phyloP scores from a whole-genome alignment of 1,140 invertebrate genomes.

The Drosophila pseudoananassae region DNA sequence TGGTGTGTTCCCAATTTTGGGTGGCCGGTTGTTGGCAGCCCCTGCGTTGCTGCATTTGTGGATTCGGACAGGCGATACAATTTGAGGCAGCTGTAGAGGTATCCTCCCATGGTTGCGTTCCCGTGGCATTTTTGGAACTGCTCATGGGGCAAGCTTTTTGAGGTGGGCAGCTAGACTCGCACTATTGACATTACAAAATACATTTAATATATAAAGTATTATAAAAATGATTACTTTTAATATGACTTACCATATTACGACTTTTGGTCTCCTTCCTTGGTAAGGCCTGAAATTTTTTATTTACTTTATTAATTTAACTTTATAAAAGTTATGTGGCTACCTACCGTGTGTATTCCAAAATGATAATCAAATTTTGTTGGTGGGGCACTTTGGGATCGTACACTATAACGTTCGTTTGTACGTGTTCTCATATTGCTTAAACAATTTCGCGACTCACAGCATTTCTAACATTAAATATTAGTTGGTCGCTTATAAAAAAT shows the following conservation, averaged over 20 bases:
- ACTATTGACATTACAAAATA: not conserved
- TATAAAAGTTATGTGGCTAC: not conserved
- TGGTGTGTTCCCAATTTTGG: not conserved
- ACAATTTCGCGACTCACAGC: not conserved
- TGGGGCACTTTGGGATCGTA: slow-evolving; percentile 16
- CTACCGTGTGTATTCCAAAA: not conserved
- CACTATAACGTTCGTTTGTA: no score
- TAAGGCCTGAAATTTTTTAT: not conserved
- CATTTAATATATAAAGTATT: not conserved
- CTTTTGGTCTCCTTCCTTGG: not conserved
- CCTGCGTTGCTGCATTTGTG: not conserved
- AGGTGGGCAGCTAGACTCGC: not conserved
- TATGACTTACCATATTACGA: not conserved
- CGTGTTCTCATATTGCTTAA: not conserved
- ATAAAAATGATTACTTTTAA: no score
- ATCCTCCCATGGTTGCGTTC: not conserved
- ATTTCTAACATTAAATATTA: not conserved
- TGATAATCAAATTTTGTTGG: not conserved
- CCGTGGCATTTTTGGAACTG: not conserved
- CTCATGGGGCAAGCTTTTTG: not conserved
- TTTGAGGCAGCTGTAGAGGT: not conserved
- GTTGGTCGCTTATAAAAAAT: no score
- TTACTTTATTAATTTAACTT: not conserved
- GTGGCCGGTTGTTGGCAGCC: slow-evolving; percentile 2
- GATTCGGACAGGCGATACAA: no score